phyloP scores from a whole-genome alignment of 2,113 vertebrate species.

The Suricata suricatta region DNA sequence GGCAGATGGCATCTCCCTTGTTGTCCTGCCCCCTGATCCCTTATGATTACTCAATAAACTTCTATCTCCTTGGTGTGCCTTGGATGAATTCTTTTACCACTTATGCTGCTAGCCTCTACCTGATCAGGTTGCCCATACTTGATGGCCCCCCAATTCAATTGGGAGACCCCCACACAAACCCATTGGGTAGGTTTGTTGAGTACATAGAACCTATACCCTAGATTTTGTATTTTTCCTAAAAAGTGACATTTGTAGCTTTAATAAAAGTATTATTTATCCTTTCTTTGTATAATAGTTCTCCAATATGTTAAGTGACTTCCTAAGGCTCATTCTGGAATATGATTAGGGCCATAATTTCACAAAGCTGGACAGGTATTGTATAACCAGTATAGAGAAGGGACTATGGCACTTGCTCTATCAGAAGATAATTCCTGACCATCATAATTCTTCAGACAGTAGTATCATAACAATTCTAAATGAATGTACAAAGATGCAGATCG shows the following conservation, averaged over 20 bases:
- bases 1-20: too few relatives aligned
- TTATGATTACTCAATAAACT: too few relatives aligned
- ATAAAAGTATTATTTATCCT: background rate
- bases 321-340: background rate
- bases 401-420: background rate
- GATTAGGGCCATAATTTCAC: background rate
- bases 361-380: background rate
- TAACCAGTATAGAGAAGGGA: background rate
- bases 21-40: too few relatives aligned
- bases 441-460: background rate
- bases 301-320: background rate
- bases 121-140: too few relatives aligned
- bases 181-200: background rate
- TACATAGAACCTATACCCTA: background rate
- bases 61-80: too few relatives aligned
- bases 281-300: background rate
- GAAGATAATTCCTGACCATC: background rate
- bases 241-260: background rate
- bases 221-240: background rate
- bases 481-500: background rate
- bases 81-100: too few relatives aligned
- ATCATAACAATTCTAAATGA: background rate
- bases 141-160: too few relatives aligned
- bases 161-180: too few relatives aligned
- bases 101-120: too few relatives aligned